Conservation (phyloP, 2,797 vertebrate species). For the Hippocampus kuda region DNA sequence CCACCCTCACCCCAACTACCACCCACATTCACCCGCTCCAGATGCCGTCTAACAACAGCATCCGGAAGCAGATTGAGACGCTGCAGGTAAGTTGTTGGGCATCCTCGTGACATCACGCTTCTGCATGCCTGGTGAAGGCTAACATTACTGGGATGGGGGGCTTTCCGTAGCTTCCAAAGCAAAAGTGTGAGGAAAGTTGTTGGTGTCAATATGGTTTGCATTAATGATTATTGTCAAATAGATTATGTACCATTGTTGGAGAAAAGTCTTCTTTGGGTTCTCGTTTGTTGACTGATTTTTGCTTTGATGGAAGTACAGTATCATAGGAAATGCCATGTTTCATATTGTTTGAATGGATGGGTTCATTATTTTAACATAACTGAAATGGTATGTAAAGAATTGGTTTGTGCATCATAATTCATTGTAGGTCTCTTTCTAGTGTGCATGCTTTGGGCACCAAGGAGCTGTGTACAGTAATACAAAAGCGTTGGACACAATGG, state of each 20-base stretch:
- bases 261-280: background rate
- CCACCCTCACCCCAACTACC: constrained; percentile 17
- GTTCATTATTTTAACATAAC: background rate
- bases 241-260: background rate
- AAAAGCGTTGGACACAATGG: too few relatives aligned
- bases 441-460: too few relatives aligned
- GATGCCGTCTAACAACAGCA: constrained; percentile 99
- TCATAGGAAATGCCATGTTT: too few relatives aligned
- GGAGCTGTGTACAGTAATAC: too few relatives aligned
- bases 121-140: background rate
- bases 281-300: background rate
- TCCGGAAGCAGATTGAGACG: constrained; percentile 99
- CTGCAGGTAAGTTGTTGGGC: constrained; percentile 88
- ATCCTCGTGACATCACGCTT: constrained; percentile 17
- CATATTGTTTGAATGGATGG: background rate
- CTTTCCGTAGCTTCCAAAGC: background rate
- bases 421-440: too few relatives aligned
- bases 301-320: background rate
- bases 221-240: background rate
- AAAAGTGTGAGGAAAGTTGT: background rate
- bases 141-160: background rate
- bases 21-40: constrained; percentile 79
- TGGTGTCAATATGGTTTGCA: constrained; percentile 16
- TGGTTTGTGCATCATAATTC: too few relatives aligned
- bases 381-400: too few relatives aligned